These are phyloP conservation scores for Sebastes taczanowskii DNA, from an alignment of 2,797 vertebrate genomes.

Conservation along the genomic window DNA sequence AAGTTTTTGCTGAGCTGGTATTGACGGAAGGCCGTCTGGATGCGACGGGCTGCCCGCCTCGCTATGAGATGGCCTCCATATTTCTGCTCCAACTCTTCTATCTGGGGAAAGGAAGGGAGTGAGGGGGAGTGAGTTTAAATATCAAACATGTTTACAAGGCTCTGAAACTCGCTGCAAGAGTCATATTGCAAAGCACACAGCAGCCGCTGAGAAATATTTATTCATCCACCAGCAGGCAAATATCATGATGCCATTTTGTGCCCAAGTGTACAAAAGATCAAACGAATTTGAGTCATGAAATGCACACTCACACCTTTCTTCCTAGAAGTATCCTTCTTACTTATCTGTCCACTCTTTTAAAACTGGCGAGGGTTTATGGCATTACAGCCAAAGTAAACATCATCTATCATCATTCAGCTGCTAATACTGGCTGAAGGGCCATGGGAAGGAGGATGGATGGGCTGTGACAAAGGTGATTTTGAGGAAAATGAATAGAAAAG, in stretches of 20 bases:
- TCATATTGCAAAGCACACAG: conserved; percentile 42
- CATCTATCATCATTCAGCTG: conserved; percentile 60
- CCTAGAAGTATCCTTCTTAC: conserved; percentile 31
- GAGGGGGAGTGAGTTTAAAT: conserved; percentile 33
- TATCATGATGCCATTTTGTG: conserved; percentile 27
- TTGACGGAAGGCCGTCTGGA: conserved; percentile 97
- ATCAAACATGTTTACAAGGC: conserved; percentile 54
- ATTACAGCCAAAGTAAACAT: conserved; percentile 54
- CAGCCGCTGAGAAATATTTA: conserved; percentile 41
- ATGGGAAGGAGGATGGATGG: conserved; percentile 50
- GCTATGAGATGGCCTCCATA: conserved; percentile 96
- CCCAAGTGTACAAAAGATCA: conserved; percentile 35
- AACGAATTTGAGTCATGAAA: conserved; percentile 30
- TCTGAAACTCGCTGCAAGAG: conserved; percentile 24
- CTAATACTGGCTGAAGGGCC: conserved; percentile 56
- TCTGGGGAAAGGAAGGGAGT: conserved; percentile 76
- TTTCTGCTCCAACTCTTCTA: conserved; percentile 98
- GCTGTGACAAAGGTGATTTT: conserved; percentile 57
- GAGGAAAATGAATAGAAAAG: conserved; percentile 53
- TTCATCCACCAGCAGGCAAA: conserved; percentile 47
- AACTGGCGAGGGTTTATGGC: conserved; percentile 26
- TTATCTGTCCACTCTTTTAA: conserved; percentile 40
- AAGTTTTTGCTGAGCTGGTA: conserved; percentile 99
- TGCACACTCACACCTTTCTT: conserved; percentile 18
- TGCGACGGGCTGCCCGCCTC: conserved; percentile 94